Evolutionary conservation across 2,113 vertebrate genomes (phyloP).

Genomic region (Puntigrus tetrazona): DNA sequence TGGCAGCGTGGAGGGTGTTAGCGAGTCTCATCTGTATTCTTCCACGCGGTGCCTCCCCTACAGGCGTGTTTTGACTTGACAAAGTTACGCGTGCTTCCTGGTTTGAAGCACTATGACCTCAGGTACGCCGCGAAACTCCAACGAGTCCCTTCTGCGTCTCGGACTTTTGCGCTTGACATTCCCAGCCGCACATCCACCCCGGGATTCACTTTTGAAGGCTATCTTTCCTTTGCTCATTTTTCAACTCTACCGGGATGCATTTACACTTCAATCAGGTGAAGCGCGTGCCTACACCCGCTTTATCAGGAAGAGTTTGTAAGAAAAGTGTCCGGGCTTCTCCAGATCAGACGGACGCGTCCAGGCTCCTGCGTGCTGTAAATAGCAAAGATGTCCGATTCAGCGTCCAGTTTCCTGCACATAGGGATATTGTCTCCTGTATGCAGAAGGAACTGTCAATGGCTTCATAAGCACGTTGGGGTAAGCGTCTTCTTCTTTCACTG

Average conservation of each 20-base stretch:
- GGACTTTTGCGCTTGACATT: background rate
- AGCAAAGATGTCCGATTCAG: slow-evolving; percentile 85
- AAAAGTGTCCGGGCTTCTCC: slow-evolving; percentile 10
- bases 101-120: slow-evolving; percentile 48
- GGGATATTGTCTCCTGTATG: slow-evolving; percentile 91
- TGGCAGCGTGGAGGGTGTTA: background rate
- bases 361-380: slow-evolving; percentile 25
- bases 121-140: slow-evolving; percentile 24
- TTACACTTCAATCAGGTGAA: background rate
- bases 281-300: slow-evolving; percentile 2
- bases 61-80: slow-evolving; percentile 54
- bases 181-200: background rate
- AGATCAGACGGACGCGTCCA: background rate
- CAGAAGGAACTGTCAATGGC: slow-evolving; percentile 88
- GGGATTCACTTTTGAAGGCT: background rate
- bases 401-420: slow-evolving; percentile 91
- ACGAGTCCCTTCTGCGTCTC: background rate
- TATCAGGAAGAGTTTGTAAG: slow-evolving; percentile 55
- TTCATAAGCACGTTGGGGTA: slow-evolving; percentile 95
- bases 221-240: background rate
- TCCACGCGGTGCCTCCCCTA: slow-evolving; percentile 5
- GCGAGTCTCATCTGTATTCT: slow-evolving; percentile 8
- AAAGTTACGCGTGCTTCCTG: slow-evolving; percentile 59
- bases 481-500: slow-evolving; percentile 63
- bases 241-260: slow-evolving; percentile 13